Base-by-base conservation (phyloP, 2,797 vertebrate species). In the Enteromius argenteus region DNA sequence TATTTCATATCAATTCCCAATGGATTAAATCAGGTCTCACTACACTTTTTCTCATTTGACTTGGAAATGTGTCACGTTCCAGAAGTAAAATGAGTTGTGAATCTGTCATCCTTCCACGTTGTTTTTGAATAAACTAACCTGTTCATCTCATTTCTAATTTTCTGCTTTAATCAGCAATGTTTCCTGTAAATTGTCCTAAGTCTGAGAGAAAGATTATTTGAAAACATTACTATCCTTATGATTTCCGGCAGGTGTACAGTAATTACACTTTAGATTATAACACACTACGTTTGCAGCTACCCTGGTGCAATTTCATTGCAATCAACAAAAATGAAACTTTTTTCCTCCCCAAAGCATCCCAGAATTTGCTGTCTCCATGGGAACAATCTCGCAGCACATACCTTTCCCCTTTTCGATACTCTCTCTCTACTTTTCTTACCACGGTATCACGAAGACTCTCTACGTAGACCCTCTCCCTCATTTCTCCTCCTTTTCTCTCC, bases 181-280 rank as follows among this genome's bases (percentile, higher is more conserved):
- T 76, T 76, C 46, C 51, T 44, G 44, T 23, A 75, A 37, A 83
- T 66, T 64, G 23, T 60, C 23, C 23, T 1, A n/a, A 27, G 21
- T 27, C 42, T 49, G 9, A 53, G 5, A 73, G 42, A 80, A 66
- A 27, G 67, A 74, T 64, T 32, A 78, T 79, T 71, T 49, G 15
- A 79, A 78, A 79, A 51, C 30, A 60, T 78, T 51, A 35, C 39
- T 30, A 37, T 60, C 27, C 21, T 39, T 21, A 42, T 71, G 0
- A 80, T 58, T 75, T 75, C 60, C 21, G 37, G 69, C 78, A 85
- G 78, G 35, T 80, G 46, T 68, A 80, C 75, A 79, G 68, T 84
- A 84, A 79, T 84, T 75, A 80, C 78, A 75, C n/a, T 64, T 39
- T 85, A 46, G 60, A 75, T 75, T 80, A 56, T 42, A 80, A 68